A percentile compares a stretch with the other conserved stretches of the same genome.
Conservation (phyloP, 35 echinoderm and acorn worm species). For the Heliocidaris tuberculata region DNA sequence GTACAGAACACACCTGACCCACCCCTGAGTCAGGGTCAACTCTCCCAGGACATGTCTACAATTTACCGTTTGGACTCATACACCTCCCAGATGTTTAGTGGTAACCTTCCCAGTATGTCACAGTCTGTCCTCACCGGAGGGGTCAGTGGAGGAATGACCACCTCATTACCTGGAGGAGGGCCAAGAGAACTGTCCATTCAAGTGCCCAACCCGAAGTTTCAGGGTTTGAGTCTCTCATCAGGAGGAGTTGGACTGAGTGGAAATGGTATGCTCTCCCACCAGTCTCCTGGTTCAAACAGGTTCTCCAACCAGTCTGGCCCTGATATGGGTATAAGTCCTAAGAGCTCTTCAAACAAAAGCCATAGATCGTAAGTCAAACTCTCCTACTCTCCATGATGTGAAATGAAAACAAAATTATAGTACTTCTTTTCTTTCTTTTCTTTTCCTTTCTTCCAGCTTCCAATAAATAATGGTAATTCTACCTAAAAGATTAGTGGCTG, state of each 20-base stretch:
- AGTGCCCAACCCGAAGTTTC: slow-evolving; percentile 18
- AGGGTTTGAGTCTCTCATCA: slow-evolving; percentile 34
- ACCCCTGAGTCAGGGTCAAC: background rate
- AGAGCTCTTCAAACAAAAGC: slow-evolving; percentile 27
- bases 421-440: too few relatives aligned
- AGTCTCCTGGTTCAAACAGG: background rate
- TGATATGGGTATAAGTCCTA: slow-evolving; percentile 16
- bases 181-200: background rate
- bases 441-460: too few relatives aligned
- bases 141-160: slow-evolving; percentile 41
- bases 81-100: slow-evolving; percentile 46
- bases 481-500: too few relatives aligned
- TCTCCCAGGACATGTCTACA: slow-evolving; percentile 49
- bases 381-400: background rate
- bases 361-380: slow-evolving; percentile 8
- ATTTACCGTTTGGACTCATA: slow-evolving; percentile 49
- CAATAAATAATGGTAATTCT: too few relatives aligned
- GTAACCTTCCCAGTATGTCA: slow-evolving; percentile 16
- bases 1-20: slow-evolving; percentile 56
- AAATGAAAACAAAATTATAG: too few relatives aligned
- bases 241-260: background rate
- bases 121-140: slow-evolving; percentile 43
- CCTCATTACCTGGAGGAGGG: background rate
- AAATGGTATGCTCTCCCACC: slow-evolving; percentile 15
- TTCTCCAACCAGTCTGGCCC: background rate